phyloP scores from a whole-genome alignment of 30 jellyfish, hydroid and myxozoan species.

The Haliclystus octoradiatus region DNA sequence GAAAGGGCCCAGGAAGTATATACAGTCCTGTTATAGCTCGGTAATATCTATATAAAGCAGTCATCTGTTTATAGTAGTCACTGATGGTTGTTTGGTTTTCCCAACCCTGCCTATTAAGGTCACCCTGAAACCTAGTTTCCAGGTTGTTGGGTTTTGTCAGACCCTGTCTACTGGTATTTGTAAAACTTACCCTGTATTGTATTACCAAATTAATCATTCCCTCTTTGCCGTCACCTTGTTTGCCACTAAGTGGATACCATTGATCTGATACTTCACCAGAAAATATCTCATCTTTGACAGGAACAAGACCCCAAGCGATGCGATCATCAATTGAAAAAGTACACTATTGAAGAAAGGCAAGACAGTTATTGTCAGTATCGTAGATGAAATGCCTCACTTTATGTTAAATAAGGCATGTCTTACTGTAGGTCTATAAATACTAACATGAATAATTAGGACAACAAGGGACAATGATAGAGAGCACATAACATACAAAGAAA shows the following conservation, averaged over 20 bases:
- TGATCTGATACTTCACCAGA: constrained; percentile 66
- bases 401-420: too few species aligned
- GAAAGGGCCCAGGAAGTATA: too few species aligned
- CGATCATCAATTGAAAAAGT: constrained; percentile 73
- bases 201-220: constrained; percentile 58
- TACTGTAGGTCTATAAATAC: background rate
- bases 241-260: constrained; percentile 77
- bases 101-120: too few species aligned
- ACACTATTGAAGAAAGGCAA: constrained; percentile 22
- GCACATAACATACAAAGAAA: background rate
- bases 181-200: constrained; percentile 52
- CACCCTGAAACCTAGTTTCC: too few species aligned
- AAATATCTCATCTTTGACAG: constrained; percentile 48
- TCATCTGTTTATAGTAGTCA: background rate
- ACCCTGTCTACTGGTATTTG: too few species aligned
- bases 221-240: constrained; percentile 87
- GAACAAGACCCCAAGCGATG: constrained; percentile 74
- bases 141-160: too few species aligned
- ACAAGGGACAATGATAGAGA: too few species aligned
- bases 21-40: too few species aligned
- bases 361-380: background rate
- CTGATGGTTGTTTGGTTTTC: background rate
- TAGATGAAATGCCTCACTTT: background rate
- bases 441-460: background rate
- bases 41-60: constrained; percentile 1